These are phyloP conservation scores for Nomada hirtipes DNA, from an alignment of 2,888 invertebrate genomes.

Conservation along the genomic window DNA sequence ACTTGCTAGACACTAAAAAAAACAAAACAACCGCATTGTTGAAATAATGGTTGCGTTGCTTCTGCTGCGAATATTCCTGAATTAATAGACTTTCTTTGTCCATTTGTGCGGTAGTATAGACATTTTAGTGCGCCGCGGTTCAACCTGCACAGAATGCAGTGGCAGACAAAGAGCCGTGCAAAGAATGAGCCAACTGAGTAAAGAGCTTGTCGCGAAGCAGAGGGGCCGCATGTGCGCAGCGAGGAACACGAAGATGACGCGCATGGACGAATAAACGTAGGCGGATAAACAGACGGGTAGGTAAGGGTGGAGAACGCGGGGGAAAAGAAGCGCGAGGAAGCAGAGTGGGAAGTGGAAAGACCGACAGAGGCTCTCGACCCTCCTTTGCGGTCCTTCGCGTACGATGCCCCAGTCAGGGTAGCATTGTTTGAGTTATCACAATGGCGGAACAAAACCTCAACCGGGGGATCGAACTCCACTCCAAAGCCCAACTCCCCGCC, in stretches of 20 bases:
- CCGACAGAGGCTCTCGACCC: conserved; percentile 56
- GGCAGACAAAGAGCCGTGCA: conserved; percentile 14
- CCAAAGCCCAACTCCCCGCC: conserved; percentile 58
- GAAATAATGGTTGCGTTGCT: neutral
- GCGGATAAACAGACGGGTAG: neutral
- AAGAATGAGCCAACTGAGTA: neutral
- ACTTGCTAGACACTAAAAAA: neutral
- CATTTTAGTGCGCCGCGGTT: neutral
- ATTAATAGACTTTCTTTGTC: conserved; percentile 2
- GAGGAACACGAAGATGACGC: neutral
- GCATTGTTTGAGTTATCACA: conserved; percentile 82
- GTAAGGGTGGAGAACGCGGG: neutral
- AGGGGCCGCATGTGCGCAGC: neutral
- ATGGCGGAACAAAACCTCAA: conserved; percentile 79
- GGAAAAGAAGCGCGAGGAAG: conserved; percentile 28
- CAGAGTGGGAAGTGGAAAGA: conserved; percentile 39
- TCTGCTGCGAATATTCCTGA: neutral
- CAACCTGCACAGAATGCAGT: neutral
- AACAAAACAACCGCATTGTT: neutral
- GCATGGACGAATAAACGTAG: conserved; percentile 3
- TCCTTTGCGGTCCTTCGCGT: conserved; percentile 63
- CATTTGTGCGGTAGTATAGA: neutral
- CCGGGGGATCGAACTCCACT: conserved; percentile 76
- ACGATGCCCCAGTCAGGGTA: conserved; percentile 61
- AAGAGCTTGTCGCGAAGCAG: conserved; percentile 27